These are phyloP conservation scores for Leptinotarsa haldemani DNA, from an alignment of 2,888 invertebrate species.

Conservation along the genomic window DNA sequence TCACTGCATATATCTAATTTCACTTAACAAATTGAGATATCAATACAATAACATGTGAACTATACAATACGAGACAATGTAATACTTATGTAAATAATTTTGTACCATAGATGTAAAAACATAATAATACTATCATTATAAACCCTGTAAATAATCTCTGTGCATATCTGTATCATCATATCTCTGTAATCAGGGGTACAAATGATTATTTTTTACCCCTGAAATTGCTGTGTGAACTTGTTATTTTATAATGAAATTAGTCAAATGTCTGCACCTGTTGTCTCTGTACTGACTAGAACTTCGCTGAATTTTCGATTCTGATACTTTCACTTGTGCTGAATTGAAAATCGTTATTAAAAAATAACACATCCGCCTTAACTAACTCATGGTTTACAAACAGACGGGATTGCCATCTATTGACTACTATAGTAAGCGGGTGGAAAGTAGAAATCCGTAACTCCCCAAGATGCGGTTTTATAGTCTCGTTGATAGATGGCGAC, in stretches of 20 bases:
- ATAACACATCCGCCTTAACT: too few species aligned
- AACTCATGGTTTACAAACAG: too few species aligned
- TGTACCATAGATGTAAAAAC: conserved; percentile 42
- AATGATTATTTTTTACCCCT: conserved; percentile 20
- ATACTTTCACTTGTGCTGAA: neutral
- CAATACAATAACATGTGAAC: conserved; percentile 17
- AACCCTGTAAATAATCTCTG: conserved; percentile 40
- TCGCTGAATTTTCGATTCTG: neutral
- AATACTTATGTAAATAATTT: conserved; percentile 31
- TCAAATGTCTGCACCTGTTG: conserved; percentile 50
- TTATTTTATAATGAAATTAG: conserved; percentile 42
- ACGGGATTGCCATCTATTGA: too few species aligned
- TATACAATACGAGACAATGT: conserved; percentile 8
- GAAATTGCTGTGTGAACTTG: conserved; percentile 32
- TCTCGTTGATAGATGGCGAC: too few species aligned
- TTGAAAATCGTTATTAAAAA: neutral
- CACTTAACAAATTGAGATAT: too few species aligned
- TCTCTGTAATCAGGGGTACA: conserved; percentile 38
- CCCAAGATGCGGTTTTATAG: too few species aligned
- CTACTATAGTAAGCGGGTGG: too few species aligned
- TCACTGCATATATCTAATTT: too few species aligned
- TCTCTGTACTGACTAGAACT: conserved; percentile 36
- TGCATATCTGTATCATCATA: conserved; percentile 53
- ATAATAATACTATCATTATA: conserved; percentile 27
- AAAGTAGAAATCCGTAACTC: too few species aligned